Conservation (phyloP, 2,797 vertebrate genomes). For the Oreonectes daqikongensis region DNA sequence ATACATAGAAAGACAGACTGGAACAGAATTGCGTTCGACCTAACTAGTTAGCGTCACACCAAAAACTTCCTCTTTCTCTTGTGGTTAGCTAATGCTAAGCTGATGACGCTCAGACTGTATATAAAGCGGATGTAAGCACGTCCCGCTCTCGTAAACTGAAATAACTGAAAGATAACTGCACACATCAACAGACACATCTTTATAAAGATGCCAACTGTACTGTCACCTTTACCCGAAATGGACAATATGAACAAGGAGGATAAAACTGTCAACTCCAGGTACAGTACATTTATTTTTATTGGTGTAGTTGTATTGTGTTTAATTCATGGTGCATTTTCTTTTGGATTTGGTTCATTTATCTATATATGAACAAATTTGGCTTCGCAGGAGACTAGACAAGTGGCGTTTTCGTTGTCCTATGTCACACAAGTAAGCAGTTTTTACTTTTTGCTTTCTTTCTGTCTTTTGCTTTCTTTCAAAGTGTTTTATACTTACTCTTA, state of each 20-base stretch:
- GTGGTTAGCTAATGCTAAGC: constrained; percentile 64
- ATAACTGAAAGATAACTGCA: constrained; percentile 20
- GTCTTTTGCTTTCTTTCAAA: neutral
- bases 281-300: neutral
- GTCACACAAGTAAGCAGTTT: constrained; percentile 42
- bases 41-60: constrained; percentile 66
- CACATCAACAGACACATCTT: neutral
- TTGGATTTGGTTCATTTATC: neutral
- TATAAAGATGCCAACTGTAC: constrained; percentile 65
- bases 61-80: constrained; percentile 77
- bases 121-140: constrained; percentile 41
- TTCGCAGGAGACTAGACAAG: constrained; percentile 51
- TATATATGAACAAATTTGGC: neutral
- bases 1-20: constrained; percentile 43
- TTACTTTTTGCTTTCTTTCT: neutral
- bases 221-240: constrained; percentile 57
- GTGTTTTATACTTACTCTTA: constrained; percentile 27
- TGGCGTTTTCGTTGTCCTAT: constrained; percentile 28
- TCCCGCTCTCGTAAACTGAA: constrained; percentile 29
- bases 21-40: constrained; percentile 19
- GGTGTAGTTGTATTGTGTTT: constrained; percentile 2
- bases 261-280: constrained; percentile 63
- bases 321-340: constrained; percentile 4
- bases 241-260: constrained; percentile 69
- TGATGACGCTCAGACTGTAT: constrained; percentile 60